A percentile compares a stretch with the other conserved stretches of the same genome.
phyloP scores from a whole-genome alignment of 2,888 invertebrate genomes.

The Tortricodes alternella region DNA sequence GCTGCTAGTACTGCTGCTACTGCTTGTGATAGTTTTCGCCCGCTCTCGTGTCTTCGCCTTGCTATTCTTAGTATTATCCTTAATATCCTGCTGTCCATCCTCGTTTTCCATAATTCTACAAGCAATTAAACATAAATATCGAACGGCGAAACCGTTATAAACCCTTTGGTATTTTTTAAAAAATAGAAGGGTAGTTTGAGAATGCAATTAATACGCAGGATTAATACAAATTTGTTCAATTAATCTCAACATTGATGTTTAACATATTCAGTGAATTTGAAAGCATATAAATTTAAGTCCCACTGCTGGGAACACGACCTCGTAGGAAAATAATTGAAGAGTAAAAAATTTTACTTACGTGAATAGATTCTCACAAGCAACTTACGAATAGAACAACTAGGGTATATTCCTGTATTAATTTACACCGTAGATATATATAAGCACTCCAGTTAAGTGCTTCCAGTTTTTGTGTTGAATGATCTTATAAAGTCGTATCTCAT shows the following conservation, averaged over 20 bases:
- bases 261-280: not conserved
- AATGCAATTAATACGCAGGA: not conserved
- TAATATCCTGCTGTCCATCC: not conserved
- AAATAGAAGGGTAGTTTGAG: not conserved
- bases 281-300: too few relatives aligned
- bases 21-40: not conserved
- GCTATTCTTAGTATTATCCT: not conserved
- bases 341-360: too few relatives aligned
- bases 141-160: not conserved
- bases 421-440: not conserved
- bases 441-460: not conserved
- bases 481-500: not conserved
- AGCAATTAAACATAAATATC: not conserved
- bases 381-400: too few relatives aligned
- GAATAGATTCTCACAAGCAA: too few relatives aligned
- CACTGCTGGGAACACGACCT: too few relatives aligned
- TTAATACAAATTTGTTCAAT: not conserved
- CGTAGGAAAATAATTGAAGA: too few relatives aligned
- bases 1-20: not conserved
- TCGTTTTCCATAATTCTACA: not conserved
- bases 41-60: not conserved
- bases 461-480: too few relatives aligned
- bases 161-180: not conserved
- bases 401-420: not conserved
- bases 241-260: not conserved